Percentiles rank a stretch among this genome's conserved stretches.
These are phyloP conservation scores for Canis aureus DNA, from an alignment of 2,113 vertebrate species.

Conservation along the genomic window DNA sequence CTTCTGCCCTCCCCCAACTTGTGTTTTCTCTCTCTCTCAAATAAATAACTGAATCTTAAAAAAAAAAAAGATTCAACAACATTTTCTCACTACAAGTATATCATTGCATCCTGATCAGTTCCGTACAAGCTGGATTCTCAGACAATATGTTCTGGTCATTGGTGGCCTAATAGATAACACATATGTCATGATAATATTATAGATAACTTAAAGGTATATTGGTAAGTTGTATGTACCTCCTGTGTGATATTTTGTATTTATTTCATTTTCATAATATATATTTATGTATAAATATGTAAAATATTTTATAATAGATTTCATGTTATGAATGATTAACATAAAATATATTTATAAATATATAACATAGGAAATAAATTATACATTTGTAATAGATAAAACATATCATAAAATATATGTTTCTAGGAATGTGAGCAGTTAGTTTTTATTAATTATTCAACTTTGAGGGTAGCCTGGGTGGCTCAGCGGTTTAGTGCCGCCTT, in stretches of 20 bases:
- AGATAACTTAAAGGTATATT: neutral
- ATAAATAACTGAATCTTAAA: neutral
- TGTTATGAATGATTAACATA: neutral
- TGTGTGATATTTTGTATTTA: conserved; percentile 23
- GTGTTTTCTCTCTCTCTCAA: neutral
- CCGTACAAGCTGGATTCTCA: neutral
- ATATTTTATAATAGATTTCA: conserved; percentile 9
- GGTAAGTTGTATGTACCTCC: neutral
- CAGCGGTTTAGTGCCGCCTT: too few relatives aligned
- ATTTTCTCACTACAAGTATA: neutral
- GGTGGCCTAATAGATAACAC: neutral
- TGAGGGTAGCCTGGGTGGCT: neutral
- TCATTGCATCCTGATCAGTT: neutral
- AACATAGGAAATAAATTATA: conserved; percentile 19
- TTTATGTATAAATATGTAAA: neutral
- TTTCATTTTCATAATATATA: conserved; percentile 6
- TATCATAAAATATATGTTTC: neutral
- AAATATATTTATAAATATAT: neutral
- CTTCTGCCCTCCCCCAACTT: neutral
- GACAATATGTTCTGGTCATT: neutral
- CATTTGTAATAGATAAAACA: neutral
- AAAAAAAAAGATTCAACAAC: neutral
- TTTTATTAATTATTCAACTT: conserved; percentile 32
- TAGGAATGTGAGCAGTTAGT: neutral
- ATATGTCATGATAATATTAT: neutral